Evolutionary conservation across 2,113 vertebrate genomes (phyloP).

Genomic region (Beaufortia kweichowensis): DNA sequence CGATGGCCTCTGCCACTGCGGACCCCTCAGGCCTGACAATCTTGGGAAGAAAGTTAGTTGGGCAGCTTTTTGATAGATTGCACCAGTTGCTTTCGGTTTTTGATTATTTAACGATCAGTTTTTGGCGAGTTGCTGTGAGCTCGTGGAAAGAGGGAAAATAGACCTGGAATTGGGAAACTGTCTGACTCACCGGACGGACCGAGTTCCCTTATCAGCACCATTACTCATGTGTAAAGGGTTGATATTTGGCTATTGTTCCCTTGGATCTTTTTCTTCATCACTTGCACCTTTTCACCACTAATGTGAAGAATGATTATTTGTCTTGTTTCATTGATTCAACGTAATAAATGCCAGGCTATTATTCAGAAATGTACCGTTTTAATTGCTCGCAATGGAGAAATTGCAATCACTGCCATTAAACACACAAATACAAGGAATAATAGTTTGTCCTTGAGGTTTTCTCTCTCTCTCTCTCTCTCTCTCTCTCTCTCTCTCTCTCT

Average conservation of each 20-base stretch:
- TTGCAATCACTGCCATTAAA: constrained; percentile 40
- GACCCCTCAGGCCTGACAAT: constrained; percentile 14
- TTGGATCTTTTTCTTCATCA: constrained; percentile 43
- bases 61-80: constrained; percentile 41
- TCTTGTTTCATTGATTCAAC: constrained; percentile 56
- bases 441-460: constrained; percentile 28
- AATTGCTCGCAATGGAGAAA: constrained; percentile 44
- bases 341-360: constrained; percentile 53
- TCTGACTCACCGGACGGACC: constrained; percentile 28
- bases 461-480: background rate
- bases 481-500: too few species aligned
- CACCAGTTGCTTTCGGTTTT: constrained; percentile 37
- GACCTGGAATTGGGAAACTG: constrained; percentile 35
- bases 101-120: constrained; percentile 48
- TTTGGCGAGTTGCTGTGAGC: constrained; percentile 34
- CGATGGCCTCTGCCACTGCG: constrained; percentile 10
- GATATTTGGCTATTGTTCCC: constrained; percentile 45
- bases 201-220: constrained; percentile 21
- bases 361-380: constrained; percentile 36
- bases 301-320: constrained; percentile 49
- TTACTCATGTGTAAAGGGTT: constrained; percentile 49
- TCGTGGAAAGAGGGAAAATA: constrained; percentile 32
- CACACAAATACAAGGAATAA: background rate
- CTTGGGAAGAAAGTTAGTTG: constrained; percentile 35
- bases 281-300: constrained; percentile 34